Evolutionary conservation across 2,113 vertebrate genomes (phyloP), one percentile per base, ranked within the genome.

Genomic region (Egretta garzetta): DNA sequence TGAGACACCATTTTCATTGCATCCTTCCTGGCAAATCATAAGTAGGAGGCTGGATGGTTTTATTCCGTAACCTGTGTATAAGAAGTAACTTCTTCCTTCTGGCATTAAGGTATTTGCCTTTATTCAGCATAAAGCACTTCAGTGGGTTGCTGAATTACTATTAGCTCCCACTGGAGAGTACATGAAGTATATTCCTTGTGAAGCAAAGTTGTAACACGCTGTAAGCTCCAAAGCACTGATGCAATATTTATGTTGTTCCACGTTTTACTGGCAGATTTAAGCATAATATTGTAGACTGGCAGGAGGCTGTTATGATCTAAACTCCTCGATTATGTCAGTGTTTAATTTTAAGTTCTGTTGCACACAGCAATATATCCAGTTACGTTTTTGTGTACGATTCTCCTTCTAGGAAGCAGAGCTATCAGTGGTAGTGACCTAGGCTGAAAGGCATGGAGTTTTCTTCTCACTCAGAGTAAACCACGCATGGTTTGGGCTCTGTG

Each of bases 211-310:
- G 81, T 87, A 94, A 75, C 88, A 84, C 1, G 37, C 72, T 94
- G 95, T 92, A 93, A 96, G 80, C 93, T 97, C 93, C 91, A 94
- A 98, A 95, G 73, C 41, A 79, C 84, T 93, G 68, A 94, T 96
- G 94, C 80, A 96, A 85, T 97, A 97, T 98, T 97, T 97, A 95
- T 97, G 90, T 95, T 95, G 52, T 91, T 91, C 72, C 86, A 90
- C 4, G 26, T 95, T 95, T 55, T 59, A 30, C 76, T 94, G 88
- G 95, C 95, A 97, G 93, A 88, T 96, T 96, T 95, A 89, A 97
- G 88, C 92, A 97, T 93, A 97, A 95, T 95, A 93, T 94, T 96
- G 91, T 58, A 91, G 82, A 91, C 93, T 97, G 82, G 88, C 94
- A 96, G 82, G 91, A 92, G 64, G 24, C 82, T 92, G 81, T 88